These are phyloP conservation scores for Delia radicum DNA, from an alignment of 1,140 invertebrate genomes.

Conservation along the genomic window DNA sequence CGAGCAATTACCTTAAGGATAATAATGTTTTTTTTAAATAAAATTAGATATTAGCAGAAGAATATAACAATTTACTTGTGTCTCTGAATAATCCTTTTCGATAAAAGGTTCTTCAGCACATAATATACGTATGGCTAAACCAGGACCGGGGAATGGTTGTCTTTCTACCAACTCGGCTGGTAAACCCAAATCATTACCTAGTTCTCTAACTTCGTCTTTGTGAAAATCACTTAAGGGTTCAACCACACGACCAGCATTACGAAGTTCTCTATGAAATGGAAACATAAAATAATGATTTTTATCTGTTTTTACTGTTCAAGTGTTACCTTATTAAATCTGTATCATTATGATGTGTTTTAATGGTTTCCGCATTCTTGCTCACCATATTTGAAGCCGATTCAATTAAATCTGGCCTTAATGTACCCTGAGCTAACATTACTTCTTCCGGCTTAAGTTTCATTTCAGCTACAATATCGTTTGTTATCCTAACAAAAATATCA, in stretches of 20 bases:
- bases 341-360: conserved; percentile 99
- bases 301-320: neutral
- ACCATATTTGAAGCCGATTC: conserved; percentile 91
- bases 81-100: conserved; percentile 93
- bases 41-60: conserved; percentile 2
- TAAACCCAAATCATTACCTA: conserved; percentile 88
- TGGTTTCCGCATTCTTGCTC: conserved; percentile 86
- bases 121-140: conserved; percentile 91
- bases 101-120: conserved; percentile 96
- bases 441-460: conserved; percentile 82
- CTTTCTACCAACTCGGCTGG: conserved; percentile 83
- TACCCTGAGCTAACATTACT: conserved; percentile 87
- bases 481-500: conserved; percentile 93
- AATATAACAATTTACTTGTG: conserved; percentile 64
- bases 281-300: conserved; percentile 8
- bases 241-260: conserved; percentile 84
- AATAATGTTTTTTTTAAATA: no score
- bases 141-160: conserved; percentile 97
- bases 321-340: conserved; percentile 81
- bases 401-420: conserved; percentile 95
- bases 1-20: conserved; percentile 78
- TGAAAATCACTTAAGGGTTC: conserved; percentile 99
- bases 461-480: conserved; percentile 79
- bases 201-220: conserved; percentile 92
- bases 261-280: conserved; percentile 61